phyloP scores from a whole-genome alignment of 2,888 invertebrate genomes.

The Laothoe populi region DNA sequence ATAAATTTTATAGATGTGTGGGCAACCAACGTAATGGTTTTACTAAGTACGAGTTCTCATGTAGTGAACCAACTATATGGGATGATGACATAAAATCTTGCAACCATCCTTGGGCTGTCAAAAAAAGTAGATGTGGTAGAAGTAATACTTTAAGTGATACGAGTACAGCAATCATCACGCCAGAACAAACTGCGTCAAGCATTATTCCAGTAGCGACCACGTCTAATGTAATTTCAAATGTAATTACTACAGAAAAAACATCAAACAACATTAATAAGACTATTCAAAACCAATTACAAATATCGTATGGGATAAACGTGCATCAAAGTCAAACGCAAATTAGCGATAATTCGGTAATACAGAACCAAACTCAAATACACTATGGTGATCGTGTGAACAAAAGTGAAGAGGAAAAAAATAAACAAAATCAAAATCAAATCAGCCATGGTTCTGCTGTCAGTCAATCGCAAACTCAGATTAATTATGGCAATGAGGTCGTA shows the following conservation, averaged over 20 bases:
- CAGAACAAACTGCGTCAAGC: constrained; percentile 20
- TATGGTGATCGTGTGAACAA: constrained; percentile 46
- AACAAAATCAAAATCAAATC: constrained; percentile 61
- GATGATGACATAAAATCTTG: constrained; percentile 89
- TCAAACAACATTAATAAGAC: constrained; percentile 34
- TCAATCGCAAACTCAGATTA: constrained; percentile 59
- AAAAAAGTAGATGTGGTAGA: constrained; percentile 66
- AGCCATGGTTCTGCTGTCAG: constrained; percentile 55
- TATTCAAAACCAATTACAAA: constrained; percentile 55
- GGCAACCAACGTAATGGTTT: constrained; percentile 85
- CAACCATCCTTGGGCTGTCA: constrained; percentile 88
- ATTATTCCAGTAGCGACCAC: constrained; percentile 26
- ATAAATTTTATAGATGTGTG: constrained; percentile 92
- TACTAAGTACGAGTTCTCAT: constrained; percentile 89
- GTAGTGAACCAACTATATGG: constrained; percentile 91
- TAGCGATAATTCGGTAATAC: constrained; percentile 48
- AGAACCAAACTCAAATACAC: constrained; percentile 61
- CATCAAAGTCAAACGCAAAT: constrained; percentile 60
- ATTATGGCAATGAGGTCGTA: constrained; percentile 51
- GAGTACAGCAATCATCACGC: not conserved
- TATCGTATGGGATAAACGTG: constrained; percentile 53
- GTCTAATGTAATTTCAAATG: constrained; percentile 23
- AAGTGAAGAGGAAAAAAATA: constrained; percentile 34
- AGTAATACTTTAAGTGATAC: constrained; percentile 35
- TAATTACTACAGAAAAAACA: constrained; percentile 31